Evolutionary conservation across 2,888 invertebrate species (phyloP), one percentile per base, ranked within the genome.

Genomic region (Cephus nigrinus): DNA sequence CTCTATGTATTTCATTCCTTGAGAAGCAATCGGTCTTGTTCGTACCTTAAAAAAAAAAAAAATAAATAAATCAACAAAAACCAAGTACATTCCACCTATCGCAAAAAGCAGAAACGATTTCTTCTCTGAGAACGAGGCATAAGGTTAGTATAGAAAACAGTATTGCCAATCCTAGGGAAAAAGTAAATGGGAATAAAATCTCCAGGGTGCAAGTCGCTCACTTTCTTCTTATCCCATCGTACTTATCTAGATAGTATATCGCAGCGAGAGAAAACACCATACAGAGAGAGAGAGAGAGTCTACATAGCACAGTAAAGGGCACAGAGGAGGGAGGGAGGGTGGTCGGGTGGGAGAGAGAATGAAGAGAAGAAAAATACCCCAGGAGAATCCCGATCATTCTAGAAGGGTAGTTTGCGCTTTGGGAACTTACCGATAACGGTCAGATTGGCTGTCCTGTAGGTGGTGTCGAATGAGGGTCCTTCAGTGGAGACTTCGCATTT

Each of bases 401-500:
- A 55, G 55, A 55, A 23, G 23, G 23, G 55, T 55, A 55, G 55
- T 55, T 55, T 55, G 55, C 5, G 55, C 55, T 23, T 33, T 40
- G 30, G 74, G 11, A 34, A 85, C 89, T 88, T 80, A 90, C 90
- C 81, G 75, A 90, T 87, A 34, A 90, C 84, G n/a, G 88, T 87
- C 73, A 90, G 83, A 80, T 89, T 88, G 4, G 82, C 85, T 5
- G 82, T 83, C 73, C 80, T 78, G 76, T 85, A 87, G 55, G 84
- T 84, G 30, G 86, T 89, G 68, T 85, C 87, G 77, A 88, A 90
- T 30, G 83, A 87, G 11, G 90, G 90, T 23, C 83, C 87, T 34
- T 88, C 89, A 11, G 88, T 87, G 12, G 90, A 90, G 12, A 89
- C 89, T 76, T 90, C 90, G 82, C 90, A 90, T 77, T 88, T 90